Conservation (phyloP, 1,140 invertebrate genomes). For the Drosophila lacteicornis region DNA sequence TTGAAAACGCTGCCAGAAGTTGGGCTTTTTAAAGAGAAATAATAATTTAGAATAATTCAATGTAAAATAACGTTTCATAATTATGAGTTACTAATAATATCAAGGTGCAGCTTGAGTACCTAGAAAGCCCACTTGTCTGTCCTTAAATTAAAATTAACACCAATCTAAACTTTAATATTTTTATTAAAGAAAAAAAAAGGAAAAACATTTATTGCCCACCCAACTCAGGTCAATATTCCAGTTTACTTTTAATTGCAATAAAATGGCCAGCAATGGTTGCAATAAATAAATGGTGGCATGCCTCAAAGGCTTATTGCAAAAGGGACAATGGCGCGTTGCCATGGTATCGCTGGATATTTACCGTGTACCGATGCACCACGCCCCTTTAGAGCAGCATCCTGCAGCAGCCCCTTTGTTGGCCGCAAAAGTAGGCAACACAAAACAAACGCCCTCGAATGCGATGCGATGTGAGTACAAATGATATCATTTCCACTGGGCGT, state of each 20-base stretch:
- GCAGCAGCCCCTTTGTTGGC: constrained; percentile 20
- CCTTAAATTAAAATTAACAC: too few species aligned
- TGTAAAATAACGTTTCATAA: neutral
- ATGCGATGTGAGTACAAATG: constrained; percentile 26
- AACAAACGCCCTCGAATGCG: neutral
- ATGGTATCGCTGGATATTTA: constrained; percentile 2
- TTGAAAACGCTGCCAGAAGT: neutral
- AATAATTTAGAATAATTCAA: too few species aligned
- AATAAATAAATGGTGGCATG: constrained; percentile 1
- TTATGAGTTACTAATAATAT: neutral
- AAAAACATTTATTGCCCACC: neutral
- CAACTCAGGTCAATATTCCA: neutral
- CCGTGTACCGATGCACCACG: constrained; percentile 4
- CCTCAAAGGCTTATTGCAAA: constrained; percentile 3
- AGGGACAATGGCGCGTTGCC: constrained; percentile 2
- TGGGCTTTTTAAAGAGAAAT: neutral
- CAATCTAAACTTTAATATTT: neutral
- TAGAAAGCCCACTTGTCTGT: too few species aligned
- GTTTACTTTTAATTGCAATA: neutral
- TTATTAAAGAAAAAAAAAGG: neutral
- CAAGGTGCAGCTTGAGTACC: too few species aligned
- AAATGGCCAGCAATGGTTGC: neutral
- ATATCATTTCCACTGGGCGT: constrained; percentile 51
- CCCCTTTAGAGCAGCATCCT: constrained; percentile 8
- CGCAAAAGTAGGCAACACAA: constrained; percentile 52